Evolutionary conservation across 2,113 vertebrate species (phyloP).

Genomic region (Crotalus horridus): DNA sequence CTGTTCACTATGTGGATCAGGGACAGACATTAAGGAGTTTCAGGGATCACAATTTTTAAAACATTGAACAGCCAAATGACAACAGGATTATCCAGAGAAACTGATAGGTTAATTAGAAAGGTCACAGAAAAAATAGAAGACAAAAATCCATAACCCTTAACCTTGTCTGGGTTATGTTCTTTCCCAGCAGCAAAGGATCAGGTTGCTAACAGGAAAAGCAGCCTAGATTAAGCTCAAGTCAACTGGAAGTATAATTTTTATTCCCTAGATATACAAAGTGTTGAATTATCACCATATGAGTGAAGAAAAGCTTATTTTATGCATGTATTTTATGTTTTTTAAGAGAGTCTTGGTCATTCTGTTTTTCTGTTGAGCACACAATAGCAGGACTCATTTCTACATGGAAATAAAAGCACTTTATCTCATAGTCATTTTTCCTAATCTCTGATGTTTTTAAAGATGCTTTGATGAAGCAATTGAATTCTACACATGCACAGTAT

Average conservation of each 20-base stretch:
- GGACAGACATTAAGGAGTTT: no score
- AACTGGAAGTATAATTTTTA: slow-evolving; percentile 20
- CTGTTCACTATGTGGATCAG: no score
- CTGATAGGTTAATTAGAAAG: slow-evolving; percentile 37
- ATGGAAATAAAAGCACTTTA: neutral
- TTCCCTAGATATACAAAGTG: slow-evolving; percentile 14
- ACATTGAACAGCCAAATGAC: no score
- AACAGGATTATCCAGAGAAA: slow-evolving; percentile 28
- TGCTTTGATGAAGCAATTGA: neutral
- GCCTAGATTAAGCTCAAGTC: slow-evolving; percentile 28
- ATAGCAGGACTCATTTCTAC: neutral
- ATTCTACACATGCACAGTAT: neutral
- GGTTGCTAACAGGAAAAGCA: slow-evolving; percentile 31
- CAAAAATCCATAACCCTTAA: neutral
- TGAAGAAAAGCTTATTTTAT: slow-evolving; percentile 32
- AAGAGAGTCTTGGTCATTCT: neutral
- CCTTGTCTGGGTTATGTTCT: slow-evolving; percentile 31
- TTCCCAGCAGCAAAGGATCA: slow-evolving; percentile 11
- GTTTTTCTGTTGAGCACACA: neutral
- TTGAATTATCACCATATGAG: slow-evolving; percentile 27
- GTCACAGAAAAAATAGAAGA: slow-evolving; percentile 22
- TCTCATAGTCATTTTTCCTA: neutral
- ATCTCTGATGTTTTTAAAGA: neutral
- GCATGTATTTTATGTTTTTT: neutral
- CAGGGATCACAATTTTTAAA: no score